Evolutionary conservation across 2,797 vertebrate species (phyloP), one percentile per base, ranked within the genome.

Genomic region (Pangasius larnaudii): DNA sequence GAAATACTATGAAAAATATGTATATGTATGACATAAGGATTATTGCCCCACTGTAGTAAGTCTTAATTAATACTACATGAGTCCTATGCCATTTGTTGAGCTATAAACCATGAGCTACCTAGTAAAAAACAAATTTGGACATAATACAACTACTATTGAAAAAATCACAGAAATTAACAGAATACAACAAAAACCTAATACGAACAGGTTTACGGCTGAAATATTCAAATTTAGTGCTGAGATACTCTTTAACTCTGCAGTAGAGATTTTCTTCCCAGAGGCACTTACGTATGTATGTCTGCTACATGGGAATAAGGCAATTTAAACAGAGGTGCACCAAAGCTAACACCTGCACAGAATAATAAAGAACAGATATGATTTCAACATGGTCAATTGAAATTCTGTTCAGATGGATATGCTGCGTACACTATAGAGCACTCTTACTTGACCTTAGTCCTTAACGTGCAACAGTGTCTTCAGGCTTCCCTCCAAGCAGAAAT

Each of bases 371-470:
- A 46, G 61, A 51, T 84, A 72, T 77, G 90, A 90, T 91, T 75
- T 82, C 79, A 86, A 86, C 51, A 53, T 69, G 30, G 63, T 61
- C 14, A 33, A 90, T 91, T 85, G 74, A 83, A 84, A 90, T 89
- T 88, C 89, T 89, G 85, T 89, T 87, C 87, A 79, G 85, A 69
- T 10, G 42, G 74, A 65, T 63, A 78, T 51, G 16, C 87, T 67
- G 83, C 79, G 85, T 87, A 85, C 80, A 82, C 87, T 77, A 89
- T 39, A 72, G 69, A 81, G 78, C 88, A 46, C 22, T 67, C 86
- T 90, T 86, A 86, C 89, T 90, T 91, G 90, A 91, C 90, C 91
- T 87, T 49, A 51, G 27, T 65, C 80, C 87, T 89, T 59, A 58
- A 89, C 42, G 90, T 86, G 85, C 67, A 85, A 79, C 67, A 87